Evolutionary conservation across 1,140 invertebrate genomes (phyloP).

Genomic region (Matsumurasca onukii): DNA sequence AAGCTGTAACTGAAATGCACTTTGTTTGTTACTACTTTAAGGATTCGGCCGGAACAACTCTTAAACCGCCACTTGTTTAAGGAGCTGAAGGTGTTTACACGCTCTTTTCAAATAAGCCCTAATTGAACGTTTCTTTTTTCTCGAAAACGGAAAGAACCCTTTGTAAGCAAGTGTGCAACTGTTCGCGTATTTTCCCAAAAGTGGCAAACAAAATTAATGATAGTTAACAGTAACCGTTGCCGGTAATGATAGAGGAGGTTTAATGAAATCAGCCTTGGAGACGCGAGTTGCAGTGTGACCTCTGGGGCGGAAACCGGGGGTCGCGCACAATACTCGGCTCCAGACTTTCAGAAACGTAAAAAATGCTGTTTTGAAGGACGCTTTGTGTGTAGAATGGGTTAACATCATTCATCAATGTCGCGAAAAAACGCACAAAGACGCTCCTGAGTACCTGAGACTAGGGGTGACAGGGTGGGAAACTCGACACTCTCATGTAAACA

Average conservation of each 20-base stretch:
- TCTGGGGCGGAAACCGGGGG: conserved; percentile 10
- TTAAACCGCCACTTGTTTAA: too few species aligned
- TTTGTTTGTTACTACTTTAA: too few species aligned
- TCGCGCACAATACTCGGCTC: not conserved
- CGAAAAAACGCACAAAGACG: conserved; percentile 7
- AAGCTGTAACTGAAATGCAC: too few species aligned
- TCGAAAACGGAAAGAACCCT: too few species aligned
- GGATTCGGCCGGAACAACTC: too few species aligned
- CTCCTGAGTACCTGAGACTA: not conserved
- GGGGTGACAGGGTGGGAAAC: too few species aligned
- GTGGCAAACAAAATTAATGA: conserved; percentile 16
- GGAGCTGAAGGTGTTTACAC: too few species aligned
- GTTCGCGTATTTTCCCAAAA: not conserved
- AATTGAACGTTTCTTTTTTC: too few species aligned
- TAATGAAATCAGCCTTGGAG: conserved; percentile 8
- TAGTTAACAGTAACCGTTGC: conserved; percentile 13
- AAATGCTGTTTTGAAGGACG: conserved; percentile 13
- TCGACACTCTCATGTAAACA: too few species aligned
- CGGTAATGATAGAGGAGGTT: conserved; percentile 1
- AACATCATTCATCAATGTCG: conserved; percentile 1
- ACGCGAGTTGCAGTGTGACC: conserved; percentile 8
- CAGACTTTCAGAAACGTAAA: not conserved
- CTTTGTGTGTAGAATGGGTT: conserved; percentile 4
- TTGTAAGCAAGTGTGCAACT: too few species aligned
- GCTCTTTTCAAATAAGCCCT: too few species aligned